phyloP scores from a whole-genome alignment of 1,140 invertebrate genomes.

The Holotrichia oblita region DNA sequence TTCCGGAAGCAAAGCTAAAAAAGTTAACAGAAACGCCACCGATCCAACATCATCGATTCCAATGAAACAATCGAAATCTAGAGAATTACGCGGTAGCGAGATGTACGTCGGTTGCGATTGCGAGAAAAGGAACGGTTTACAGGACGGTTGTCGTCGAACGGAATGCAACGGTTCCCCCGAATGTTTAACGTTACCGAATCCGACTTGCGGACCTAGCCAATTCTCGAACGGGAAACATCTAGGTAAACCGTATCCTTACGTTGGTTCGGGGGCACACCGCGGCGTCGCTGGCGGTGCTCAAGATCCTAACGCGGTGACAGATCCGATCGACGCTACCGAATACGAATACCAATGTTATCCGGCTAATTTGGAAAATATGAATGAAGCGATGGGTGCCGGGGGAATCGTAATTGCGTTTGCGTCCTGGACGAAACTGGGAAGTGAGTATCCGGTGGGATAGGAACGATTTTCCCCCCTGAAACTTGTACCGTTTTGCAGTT shows the following conservation, averaged over 20 bases:
- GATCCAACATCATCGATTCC: not conserved
- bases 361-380: not conserved
- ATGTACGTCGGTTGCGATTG: slow-evolving; percentile 77
- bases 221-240: slow-evolving; percentile 56
- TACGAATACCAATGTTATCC: slow-evolving; percentile 37
- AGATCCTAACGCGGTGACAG: not conserved
- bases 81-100: slow-evolving; percentile 71
- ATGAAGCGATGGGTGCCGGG: not conserved
- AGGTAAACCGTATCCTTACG: slow-evolving; percentile 42
- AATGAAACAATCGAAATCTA: slow-evolving; percentile 63
- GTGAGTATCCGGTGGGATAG: not conserved
- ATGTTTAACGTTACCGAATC: slow-evolving; percentile 62
- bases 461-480: not conserved
- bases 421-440: not conserved
- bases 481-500: not conserved
- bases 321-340: not conserved
- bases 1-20: not conserved
- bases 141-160: slow-evolving; percentile 75
- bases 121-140: slow-evolving; percentile 75
- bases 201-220: slow-evolving; percentile 56
- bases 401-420: not conserved
- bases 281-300: not conserved
- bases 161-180: slow-evolving; percentile 74
- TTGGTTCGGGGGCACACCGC: not conserved
- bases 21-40: not conserved